A percentile compares a stretch with the other conserved stretches of the same genome.
Conservation (phyloP, 1,140 invertebrate genomes). For the Trichomalopsis sarcophagae region DNA sequence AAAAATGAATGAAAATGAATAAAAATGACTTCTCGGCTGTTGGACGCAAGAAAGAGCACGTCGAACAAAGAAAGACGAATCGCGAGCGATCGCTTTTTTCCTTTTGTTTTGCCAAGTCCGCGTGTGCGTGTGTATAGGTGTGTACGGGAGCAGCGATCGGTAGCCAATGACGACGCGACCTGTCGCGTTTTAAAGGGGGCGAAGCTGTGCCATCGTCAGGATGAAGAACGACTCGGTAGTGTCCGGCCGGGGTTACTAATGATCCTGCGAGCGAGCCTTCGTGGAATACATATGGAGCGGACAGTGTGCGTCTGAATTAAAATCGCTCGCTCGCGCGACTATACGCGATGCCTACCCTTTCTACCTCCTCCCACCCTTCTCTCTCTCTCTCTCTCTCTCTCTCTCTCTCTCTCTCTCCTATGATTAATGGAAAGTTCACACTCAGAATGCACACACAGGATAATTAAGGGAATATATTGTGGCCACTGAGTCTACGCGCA, state of each 20-base stretch:
- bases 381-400: constrained; percentile 68
- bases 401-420: constrained; percentile 69
- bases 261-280: constrained; percentile 63
- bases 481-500: constrained; percentile 71
- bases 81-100: constrained; percentile 26
- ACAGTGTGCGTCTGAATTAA: constrained; percentile 69
- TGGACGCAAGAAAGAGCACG: constrained; percentile 14
- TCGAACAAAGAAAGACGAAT: constrained; percentile 48
- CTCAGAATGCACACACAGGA: constrained; percentile 75
- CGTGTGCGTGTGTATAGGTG: neutral
- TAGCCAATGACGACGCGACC: constrained; percentile 67
- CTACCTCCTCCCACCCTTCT: constrained; percentile 31
- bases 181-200: constrained; percentile 60
- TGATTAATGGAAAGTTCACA: constrained; percentile 76
- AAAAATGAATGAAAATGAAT: constrained; percentile 44
- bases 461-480: constrained; percentile 75
- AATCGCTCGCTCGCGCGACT: constrained; percentile 64
- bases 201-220: constrained; percentile 69
- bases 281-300: constrained; percentile 69
- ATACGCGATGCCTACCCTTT: constrained; percentile 48
- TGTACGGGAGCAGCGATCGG: constrained; percentile 41
- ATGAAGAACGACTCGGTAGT: constrained; percentile 73
- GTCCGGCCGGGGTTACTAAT: constrained; percentile 75
- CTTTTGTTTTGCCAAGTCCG: neutral
- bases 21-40: constrained; percentile 39